phyloP scores from a whole-genome alignment of 2,888 invertebrate genomes.

The Lepidochrysops patricia region DNA sequence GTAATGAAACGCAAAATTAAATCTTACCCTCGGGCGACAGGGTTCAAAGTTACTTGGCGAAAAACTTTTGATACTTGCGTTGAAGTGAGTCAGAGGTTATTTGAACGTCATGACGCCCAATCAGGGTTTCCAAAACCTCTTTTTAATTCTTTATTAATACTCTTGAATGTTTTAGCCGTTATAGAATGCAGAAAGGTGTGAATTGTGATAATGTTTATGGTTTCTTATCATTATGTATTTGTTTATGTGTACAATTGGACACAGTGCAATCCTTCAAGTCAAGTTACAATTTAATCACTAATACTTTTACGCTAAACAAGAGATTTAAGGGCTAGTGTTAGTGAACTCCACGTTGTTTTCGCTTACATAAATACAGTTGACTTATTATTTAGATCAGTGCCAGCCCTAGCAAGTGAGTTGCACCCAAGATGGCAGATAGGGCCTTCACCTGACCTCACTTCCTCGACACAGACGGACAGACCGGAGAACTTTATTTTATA shows the following conservation, averaged over 20 bases:
- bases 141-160: neutral
- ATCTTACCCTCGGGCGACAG: neutral
- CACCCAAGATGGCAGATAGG: constrained; percentile 16
- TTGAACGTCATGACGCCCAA: neutral
- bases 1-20: neutral
- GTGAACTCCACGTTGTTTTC: neutral
- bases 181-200: too few relatives aligned
- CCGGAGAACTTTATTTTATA: neutral
- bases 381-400: neutral
- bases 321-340: too few relatives aligned
- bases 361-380: neutral
- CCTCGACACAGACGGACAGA: neutral
- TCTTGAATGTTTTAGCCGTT: too few relatives aligned
- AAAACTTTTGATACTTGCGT: neutral
- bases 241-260: too few relatives aligned
- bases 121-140: neutral
- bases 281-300: neutral
- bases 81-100: constrained; percentile 7
- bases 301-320: too few relatives aligned
- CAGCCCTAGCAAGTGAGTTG: constrained; percentile 1
- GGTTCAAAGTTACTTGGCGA: neutral
- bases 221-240: too few relatives aligned
- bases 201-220: too few relatives aligned
- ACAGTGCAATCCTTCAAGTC: too few relatives aligned
- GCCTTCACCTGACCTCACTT: constrained; percentile 10